These are phyloP conservation scores for Danionella cerebrum DNA, from an alignment of 2,113 vertebrate species.

Conservation along the genomic window DNA sequence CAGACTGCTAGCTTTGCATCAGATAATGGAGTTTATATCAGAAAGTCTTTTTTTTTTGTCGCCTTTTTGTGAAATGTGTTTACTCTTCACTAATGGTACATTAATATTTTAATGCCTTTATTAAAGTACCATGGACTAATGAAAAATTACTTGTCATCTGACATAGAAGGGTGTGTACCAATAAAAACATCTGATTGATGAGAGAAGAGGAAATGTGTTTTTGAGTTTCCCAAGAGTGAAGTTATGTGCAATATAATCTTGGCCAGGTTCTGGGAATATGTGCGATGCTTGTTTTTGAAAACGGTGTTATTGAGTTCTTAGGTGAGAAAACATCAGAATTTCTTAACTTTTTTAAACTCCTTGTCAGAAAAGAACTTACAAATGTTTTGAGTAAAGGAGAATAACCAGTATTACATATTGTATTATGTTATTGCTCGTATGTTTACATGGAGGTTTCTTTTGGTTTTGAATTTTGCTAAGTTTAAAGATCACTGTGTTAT, in stretches of 20 bases:
- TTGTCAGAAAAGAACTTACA: background rate
- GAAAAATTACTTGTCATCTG: background rate
- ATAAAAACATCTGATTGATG: constrained; percentile 4
- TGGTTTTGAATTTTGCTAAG: no score
- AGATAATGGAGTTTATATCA: no score
- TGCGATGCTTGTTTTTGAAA: constrained; percentile 17
- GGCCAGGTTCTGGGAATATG: constrained; percentile 1
- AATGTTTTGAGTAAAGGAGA: background rate
- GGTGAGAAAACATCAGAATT: no score
- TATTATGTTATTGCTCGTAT: background rate
- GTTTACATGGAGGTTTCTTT: background rate
- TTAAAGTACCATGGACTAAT: background rate
- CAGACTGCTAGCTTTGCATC: no score
- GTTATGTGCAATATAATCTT: constrained; percentile 38
- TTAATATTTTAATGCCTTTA: background rate
- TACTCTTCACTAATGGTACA: background rate
- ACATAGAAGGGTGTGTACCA: constrained; percentile 14
- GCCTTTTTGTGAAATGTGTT: no score
- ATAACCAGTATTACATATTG: background rate
- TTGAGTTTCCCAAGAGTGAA: background rate
- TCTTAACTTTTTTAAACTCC: no score
- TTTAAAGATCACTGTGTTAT: no score
- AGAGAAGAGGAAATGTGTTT: background rate
- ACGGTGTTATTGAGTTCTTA: background rate
- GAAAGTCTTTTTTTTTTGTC: no score